Evolutionary conservation across 2,888 invertebrate genomes (phyloP).

Genomic region (Agrotis ipsilon): DNA sequence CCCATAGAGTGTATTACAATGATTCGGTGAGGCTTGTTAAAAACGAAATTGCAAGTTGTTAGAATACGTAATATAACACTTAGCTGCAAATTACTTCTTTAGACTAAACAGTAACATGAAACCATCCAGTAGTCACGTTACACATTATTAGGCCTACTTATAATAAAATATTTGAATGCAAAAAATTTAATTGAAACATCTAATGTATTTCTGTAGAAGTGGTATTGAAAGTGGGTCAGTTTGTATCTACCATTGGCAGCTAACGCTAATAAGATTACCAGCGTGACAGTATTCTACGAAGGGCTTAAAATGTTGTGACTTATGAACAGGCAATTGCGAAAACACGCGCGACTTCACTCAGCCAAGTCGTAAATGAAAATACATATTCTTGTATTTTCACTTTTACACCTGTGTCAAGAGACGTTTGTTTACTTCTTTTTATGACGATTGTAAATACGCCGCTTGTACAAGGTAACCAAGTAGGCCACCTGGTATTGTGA

Average conservation of each 20-base stretch:
- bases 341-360: constrained; percentile 61
- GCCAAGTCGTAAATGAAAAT: constrained; percentile 73
- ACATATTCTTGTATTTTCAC: constrained; percentile 75
- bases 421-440: constrained; percentile 79
- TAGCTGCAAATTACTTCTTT: constrained; percentile 20
- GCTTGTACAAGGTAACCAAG: constrained; percentile 64
- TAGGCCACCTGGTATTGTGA: constrained; percentile 65
- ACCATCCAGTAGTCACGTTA: constrained; percentile 40
- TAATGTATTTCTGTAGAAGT: constrained; percentile 46
- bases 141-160: constrained; percentile 22
- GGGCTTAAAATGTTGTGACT: constrained; percentile 62
- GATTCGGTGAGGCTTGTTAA: constrained; percentile 34
- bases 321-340: constrained; percentile 67
- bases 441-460: constrained; percentile 67
- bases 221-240: constrained; percentile 64
- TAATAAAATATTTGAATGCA: constrained; percentile 14
- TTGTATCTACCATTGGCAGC: constrained; percentile 66
- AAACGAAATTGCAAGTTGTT: constrained; percentile 46
- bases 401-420: constrained; percentile 87
- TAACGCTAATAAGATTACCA: constrained; percentile 60
- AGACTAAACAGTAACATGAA: constrained; percentile 55
- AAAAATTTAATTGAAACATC: constrained; percentile 28
- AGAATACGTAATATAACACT: constrained; percentile 23
- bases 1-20: constrained; percentile 11
- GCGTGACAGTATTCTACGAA: constrained; percentile 64